Evolutionary conservation across 2,113 vertebrate species (phyloP), one percentile per base, ranked within the genome.

Genomic region (Ploceus nigricollis): DNA sequence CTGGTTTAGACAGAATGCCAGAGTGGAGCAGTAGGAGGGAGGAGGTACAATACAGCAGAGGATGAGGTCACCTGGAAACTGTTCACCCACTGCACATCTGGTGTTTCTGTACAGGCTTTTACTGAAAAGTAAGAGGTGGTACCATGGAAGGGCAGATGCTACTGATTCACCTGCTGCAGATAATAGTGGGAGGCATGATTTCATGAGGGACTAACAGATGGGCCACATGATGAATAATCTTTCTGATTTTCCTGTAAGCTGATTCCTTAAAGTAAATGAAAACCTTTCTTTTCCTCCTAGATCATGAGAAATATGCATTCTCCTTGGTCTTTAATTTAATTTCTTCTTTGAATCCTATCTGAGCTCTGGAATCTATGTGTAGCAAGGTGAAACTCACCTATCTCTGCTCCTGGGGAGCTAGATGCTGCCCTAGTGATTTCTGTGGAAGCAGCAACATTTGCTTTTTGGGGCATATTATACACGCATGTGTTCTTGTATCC

Each of bases 401-500:
- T 15, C 9, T 24, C 24, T 92, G 17, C 39, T 82, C 3, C 65
- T 79, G 6, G 17, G 25, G 12, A 66, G 6, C n/a, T 31, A 51
- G n/a, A 25, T 2, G 3, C 7, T 91, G 44, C 10, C 25, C 28
- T 63, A 57, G 42, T 30, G 31, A 39, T 76, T 48, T 15, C 61
- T 21, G 6, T n/a, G 45, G 53, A 71, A 85, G 70, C 2, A 0
- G 28, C 17, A 72, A 61, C 16, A 24, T 65, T 56, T 72, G 37
- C 3, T 27, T 80, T 78, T 60, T 1, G 27, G 13, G 33, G 10
- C 21, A 12, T 64, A 24, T 54, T 87, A 33, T 47, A 35, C 21
- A 54, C 2, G 0, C 15, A 6, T 1, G 0, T 51, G 27, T 10
- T 69, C n/a, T 37, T 80, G 37, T 69, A 61, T 18, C n/a, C 27